Evolutionary conservation across 2,113 vertebrate species (phyloP), one percentile per base, ranked within the genome.

Genomic region (Cygnus buccinator): DNA sequence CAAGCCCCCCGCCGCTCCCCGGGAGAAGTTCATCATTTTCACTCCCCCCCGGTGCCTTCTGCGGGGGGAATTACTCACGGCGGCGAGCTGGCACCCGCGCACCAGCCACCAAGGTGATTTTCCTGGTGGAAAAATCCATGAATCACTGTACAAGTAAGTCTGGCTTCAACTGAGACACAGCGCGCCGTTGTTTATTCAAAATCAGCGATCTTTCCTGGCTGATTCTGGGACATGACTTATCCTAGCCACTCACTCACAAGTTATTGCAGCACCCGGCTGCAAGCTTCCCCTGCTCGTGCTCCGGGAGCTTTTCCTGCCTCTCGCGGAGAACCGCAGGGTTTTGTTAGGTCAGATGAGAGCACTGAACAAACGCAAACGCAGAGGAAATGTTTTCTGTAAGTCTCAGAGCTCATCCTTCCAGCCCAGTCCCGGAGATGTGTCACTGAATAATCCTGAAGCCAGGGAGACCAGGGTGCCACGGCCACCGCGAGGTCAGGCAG

Each of bases 181-280:
- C 39, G 82, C 67, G 48, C 55, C 74, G 50, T 41, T 90, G 84
- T 75, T 93, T 74, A n/a, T 54, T 85, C 62, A 58, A 91, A 86
- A 95, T 94, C 73, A 75, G 73, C 82, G 9, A 33, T 78, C 77
- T 81, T 86, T 74, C 68, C 85, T 62, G 55, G 59, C 73, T 12
- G 26, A 31, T 58, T 7, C 43, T 15, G 46, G 87, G 83, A 94
- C 92, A 90, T 93, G 94, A 97, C 95, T 97, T 95, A 95, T 84
- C 76, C 87, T 68, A 86, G 72, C 73, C 35, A 13, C 9, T 85
- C 87, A 67, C 91, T 68, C 87, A 62, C 29, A 81, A 92, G 89
- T 76, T 85, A 89, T 84, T 87, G 87, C 65, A 89, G 86, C 90
- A 92, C 55, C 84, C 91, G 90, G 81, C 28, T 29, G 79, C 78